phyloP scores from a whole-genome alignment of 2,888 invertebrate species.

The Xylophagus ater region DNA sequence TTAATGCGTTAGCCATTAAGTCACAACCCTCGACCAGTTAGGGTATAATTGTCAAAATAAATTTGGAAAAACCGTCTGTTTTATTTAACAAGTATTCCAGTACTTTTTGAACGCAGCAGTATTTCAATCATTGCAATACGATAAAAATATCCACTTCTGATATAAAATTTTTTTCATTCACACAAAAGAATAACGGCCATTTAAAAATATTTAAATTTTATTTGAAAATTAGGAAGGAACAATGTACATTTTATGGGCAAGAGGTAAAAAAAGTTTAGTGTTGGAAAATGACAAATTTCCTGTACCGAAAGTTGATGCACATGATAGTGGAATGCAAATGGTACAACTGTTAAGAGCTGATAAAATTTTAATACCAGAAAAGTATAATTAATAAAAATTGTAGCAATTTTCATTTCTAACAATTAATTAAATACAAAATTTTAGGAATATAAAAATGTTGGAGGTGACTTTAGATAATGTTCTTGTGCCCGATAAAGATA shows the following conservation, averaged over 20 bases:
- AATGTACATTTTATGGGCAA: slow-evolving; percentile 76
- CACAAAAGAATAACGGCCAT: not conserved
- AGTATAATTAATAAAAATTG: slow-evolving; percentile 21
- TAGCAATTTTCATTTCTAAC: not conserved
- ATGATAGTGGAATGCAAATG: slow-evolving; percentile 62
- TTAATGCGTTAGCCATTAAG: too few species aligned
- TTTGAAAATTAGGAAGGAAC: slow-evolving; percentile 62
- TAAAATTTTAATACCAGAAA: slow-evolving; percentile 37
- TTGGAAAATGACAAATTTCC: slow-evolving; percentile 35
- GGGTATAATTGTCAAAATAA: too few species aligned
- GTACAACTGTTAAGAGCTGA: slow-evolving; percentile 51
- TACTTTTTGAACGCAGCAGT: too few species aligned
- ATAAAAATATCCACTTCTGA: slow-evolving; percentile 6
- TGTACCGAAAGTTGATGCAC: slow-evolving; percentile 36
- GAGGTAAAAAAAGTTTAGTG: slow-evolving; percentile 58
- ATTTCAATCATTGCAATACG: too few species aligned
- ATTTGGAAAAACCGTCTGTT: too few species aligned
- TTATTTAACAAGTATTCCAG: too few species aligned
- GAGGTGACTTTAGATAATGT: slow-evolving; percentile 53
- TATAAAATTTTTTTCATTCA: not conserved
- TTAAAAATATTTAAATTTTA: slow-evolving; percentile 7
- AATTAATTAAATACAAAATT: not conserved
- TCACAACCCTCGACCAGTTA: too few species aligned
- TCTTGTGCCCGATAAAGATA: slow-evolving; percentile 70
- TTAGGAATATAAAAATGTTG: slow-evolving; percentile 43